Percentiles rank a stretch among this genome's conserved stretches.
phyloP scores from a whole-genome alignment of 2,797 vertebrate genomes.

The Anguilla obscura region DNA sequence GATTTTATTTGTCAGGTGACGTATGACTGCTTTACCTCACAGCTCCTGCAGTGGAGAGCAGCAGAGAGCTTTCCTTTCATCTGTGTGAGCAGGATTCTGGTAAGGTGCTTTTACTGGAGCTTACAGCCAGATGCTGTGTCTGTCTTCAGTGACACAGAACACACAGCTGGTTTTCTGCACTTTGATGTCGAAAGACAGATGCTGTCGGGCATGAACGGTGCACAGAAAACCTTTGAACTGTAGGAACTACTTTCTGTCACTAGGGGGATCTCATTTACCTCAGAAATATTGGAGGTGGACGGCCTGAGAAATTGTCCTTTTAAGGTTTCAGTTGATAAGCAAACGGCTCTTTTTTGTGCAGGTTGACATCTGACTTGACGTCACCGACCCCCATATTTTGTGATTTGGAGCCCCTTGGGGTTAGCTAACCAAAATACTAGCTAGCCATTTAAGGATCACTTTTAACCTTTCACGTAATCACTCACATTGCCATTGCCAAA shows the following conservation, averaged over 20 bases:
- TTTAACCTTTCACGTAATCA: background rate
- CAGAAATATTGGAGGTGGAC: background rate
- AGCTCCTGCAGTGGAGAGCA: background rate
- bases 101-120: background rate
- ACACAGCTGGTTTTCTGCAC: conserved; percentile 6
- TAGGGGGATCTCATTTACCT: conserved; percentile 24
- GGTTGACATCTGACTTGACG: background rate
- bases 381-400: background rate
- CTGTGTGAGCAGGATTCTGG: background rate
- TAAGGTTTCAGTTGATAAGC: background rate
- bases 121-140: conserved; percentile 5
- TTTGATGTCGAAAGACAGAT: conserved; percentile 2
- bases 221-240: background rate
- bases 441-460: background rate
- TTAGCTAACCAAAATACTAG: background rate
- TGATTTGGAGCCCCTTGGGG: background rate
- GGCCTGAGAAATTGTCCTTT: background rate
- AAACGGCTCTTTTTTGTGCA: background rate
- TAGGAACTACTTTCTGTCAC: conserved; percentile 8
- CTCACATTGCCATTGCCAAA: background rate
- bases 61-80: conserved; percentile 8
- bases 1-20: background rate
- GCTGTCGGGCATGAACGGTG: background rate
- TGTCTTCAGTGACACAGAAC: background rate
- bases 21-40: background rate